Percentiles rank a stretch among this genome's conserved stretches.
Evolutionary conservation across 2,888 invertebrate species (phyloP).

Genomic region (Eueremaeus valkanovi): DNA sequence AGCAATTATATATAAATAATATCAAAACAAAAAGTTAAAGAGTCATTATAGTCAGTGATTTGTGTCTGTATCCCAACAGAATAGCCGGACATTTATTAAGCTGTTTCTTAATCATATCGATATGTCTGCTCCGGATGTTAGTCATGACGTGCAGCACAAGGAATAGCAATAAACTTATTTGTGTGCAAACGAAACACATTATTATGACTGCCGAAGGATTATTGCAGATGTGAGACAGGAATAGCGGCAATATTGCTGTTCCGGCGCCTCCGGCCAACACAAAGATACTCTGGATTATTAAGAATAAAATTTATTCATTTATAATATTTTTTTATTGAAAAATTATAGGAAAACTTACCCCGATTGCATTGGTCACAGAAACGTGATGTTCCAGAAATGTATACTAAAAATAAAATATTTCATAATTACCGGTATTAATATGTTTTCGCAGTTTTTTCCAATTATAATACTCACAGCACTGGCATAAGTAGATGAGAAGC

Average conservation of each 20-base stretch:
- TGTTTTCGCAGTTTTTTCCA: background rate
- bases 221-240: slow-evolving; percentile 22
- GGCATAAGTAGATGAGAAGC: slow-evolving; percentile 39
- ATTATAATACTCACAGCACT: slow-evolving; percentile 5
- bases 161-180: background rate
- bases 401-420: background rate
- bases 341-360: background rate
- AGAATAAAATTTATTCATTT: no score
- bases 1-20: no score
- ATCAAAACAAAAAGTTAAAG: no score
- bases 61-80: background rate
- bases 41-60: background rate
- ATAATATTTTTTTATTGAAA: no score
- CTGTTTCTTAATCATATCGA: slow-evolving; percentile 34
- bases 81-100: slow-evolving; percentile 32
- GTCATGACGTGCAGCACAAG: slow-evolving; percentile 27
- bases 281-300: slow-evolving; percentile 7
- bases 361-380: slow-evolving; percentile 35
- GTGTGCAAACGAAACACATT: background rate
- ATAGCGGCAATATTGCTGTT: slow-evolving; percentile 36
- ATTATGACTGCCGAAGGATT: slow-evolving; percentile 5
- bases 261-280: slow-evolving; percentile 37
- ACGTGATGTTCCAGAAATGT: slow-evolving; percentile 40
- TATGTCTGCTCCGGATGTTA: slow-evolving; percentile 14
- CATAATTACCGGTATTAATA: background rate